Evolutionary conservation across 2,888 invertebrate species (phyloP).

Genomic region (Epirrhoe tristata): DNA sequence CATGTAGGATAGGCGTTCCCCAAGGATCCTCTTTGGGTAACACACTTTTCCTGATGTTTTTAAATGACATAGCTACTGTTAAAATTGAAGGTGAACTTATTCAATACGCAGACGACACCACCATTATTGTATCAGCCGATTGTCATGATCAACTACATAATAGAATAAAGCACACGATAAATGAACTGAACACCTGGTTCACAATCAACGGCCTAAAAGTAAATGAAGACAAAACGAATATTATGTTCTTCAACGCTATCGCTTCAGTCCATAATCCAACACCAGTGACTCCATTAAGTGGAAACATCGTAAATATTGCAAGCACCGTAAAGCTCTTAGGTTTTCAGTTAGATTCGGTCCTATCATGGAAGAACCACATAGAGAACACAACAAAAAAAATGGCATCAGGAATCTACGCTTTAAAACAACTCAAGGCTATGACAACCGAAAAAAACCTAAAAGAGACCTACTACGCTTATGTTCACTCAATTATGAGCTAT

Average conservation of each 20-base stretch:
- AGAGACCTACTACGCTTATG: not conserved
- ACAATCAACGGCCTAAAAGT: not conserved
- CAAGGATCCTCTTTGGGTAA: conserved; percentile 9
- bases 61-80: conserved; percentile 3
- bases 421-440: not conserved
- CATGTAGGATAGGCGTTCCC: conserved; percentile 3
- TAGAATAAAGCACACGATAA: not conserved
- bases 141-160: not conserved
- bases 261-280: not conserved
- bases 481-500: not conserved
- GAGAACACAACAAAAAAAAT: not conserved
- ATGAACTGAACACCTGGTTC: not conserved
- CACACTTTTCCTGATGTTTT: conserved; percentile 5
- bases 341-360: not conserved
- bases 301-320: not conserved
- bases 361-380: not conserved
- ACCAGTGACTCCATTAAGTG: not conserved
- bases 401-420: not conserved
- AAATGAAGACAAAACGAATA: not conserved
- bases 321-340: not conserved
- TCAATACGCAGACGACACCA: conserved; percentile 1
- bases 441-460: not conserved
- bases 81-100: not conserved
- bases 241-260: not conserved
- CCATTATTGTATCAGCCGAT: not conserved